Evolutionary conservation across 2,888 invertebrate species (phyloP), one percentile per base, ranked within the genome.

Genomic region (Nezara viridula): DNA sequence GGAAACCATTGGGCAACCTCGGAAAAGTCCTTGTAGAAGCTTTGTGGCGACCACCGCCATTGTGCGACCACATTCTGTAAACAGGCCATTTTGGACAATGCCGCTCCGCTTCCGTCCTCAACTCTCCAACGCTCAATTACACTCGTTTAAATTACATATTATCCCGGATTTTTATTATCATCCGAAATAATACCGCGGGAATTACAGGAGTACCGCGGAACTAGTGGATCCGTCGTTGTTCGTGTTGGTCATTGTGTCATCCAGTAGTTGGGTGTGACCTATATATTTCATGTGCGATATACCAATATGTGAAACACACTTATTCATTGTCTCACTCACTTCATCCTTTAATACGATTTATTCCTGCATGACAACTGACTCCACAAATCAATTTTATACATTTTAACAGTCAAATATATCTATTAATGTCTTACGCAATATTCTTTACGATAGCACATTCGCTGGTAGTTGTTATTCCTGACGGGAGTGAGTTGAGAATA

Each of bases 81-180:
- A 88, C 88, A 88, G 88, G 77, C 88, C 88, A 88, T 88, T 88
- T 88, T 88, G 47, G 60, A 88, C 88, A 88, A 88, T 88, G 77
- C 73, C 88, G 44, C 66, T 24, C 49, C 88, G 44, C 73, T 49
- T 88, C 88, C 88, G 88, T 88, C 88, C 88, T 81, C 88, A 32
- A 27, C 49, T 47, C 77, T 37, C 73, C 44, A 44, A 32, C 44
- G 47, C 40, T 40, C 52, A 86, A 55, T 86, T 55, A 52, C 37
- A 55, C 86, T 81, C 60, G 55, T 86, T 86, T 86, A 86, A 86
- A 86, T 86, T 86, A 86, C 86, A 86, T 86, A 86, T 86, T 86
- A 55, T 55, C 52, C 86, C 50, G 81, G 52, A 86, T 52, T 86
- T 86, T 86, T 86, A 60, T 86, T 86, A 86, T 55, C 37, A 37